Evolutionary conservation across 2,888 invertebrate species (phyloP), one percentile per base, ranked within the genome.

Genomic region (Pyrochroa serraticornis): DNA sequence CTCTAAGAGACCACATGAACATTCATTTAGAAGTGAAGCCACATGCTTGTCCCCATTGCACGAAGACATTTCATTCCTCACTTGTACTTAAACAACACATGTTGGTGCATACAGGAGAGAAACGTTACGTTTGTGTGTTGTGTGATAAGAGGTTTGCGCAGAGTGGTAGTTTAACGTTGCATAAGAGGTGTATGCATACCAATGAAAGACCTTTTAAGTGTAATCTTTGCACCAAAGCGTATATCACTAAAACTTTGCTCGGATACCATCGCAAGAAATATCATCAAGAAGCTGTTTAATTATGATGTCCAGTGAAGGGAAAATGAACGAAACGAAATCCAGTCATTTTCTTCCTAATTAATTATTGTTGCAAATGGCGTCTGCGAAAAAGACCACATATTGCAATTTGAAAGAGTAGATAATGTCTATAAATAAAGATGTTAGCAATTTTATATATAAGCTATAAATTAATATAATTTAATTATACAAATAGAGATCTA

Each of bases 141-240:
- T 12, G 30, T 36, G 36, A 46, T 1, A 46, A 37, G 22, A 22
- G 10, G 13, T 42, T 50, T 34, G 14, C 37, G 10, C 34, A 41
- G 8, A 50, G 31, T 42, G 14, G 35, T 13, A 22, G 35, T 13
- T 42, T 31, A 7, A 42, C 73, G 13, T 76, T 82, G 22, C 84
- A 84, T 58, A 71, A 81, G 71, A 72, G 77, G 2, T 77, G 75
- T 7, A 5, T 22, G 3, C 79, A 80, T 41, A 76, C 76, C 0
- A 80, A 79, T 0, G 80, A 80, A 34, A 80, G 75, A 47, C 75
- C 82, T 2, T 82, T 76, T 37, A 69, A 76, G 0, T 84, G 84
- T 62, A 72, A 74, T 8, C 72, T 79, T 0, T 84, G 83, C 49
- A 80, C 81, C 0, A 77, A 79, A 3, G 71, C 79, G 12, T 50